phyloP scores from a whole-genome alignment of 2,113 vertebrate genomes.

The Callipepla squamata region DNA sequence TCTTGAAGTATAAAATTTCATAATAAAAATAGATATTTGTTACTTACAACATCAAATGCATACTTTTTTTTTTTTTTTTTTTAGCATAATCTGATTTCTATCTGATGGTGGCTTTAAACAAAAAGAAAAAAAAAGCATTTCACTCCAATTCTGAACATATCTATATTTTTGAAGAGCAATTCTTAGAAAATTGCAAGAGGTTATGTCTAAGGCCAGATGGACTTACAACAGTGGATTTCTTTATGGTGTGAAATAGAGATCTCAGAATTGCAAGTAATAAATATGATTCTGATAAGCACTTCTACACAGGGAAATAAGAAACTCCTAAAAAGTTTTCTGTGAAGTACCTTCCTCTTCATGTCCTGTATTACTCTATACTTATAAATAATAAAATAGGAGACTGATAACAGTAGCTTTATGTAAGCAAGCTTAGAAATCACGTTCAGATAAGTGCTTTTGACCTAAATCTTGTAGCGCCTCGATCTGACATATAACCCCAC shows the following conservation, averaged over 20 bases:
- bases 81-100: conserved; percentile 20
- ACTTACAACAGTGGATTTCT: conserved; percentile 33
- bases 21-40: background rate
- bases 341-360: conserved; percentile 42
- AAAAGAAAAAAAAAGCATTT: conserved; percentile 40
- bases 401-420: conserved; percentile 81
- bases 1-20: background rate
- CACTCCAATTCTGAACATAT: conserved; percentile 22
- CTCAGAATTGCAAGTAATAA: conserved; percentile 53
- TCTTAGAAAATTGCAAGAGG: conserved; percentile 63
- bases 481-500: conserved; percentile 80
- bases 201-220: conserved; percentile 41
- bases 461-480: conserved; percentile 83
- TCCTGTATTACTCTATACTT: conserved; percentile 64
- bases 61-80: conserved; percentile 12
- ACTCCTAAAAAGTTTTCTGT: conserved; percentile 71
- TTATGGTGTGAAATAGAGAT: conserved; percentile 25
- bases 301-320: conserved; percentile 48
- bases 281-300: conserved; percentile 44
- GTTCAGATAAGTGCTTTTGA: conserved; percentile 84
- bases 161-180: conserved; percentile 36
- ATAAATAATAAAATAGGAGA: conserved; percentile 77
- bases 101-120: background rate
- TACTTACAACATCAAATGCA: background rate
- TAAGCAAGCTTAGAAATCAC: conserved; percentile 85